Base-by-base conservation (phyloP, 2,888 invertebrate species). In the Lacanobia oleracea region DNA sequence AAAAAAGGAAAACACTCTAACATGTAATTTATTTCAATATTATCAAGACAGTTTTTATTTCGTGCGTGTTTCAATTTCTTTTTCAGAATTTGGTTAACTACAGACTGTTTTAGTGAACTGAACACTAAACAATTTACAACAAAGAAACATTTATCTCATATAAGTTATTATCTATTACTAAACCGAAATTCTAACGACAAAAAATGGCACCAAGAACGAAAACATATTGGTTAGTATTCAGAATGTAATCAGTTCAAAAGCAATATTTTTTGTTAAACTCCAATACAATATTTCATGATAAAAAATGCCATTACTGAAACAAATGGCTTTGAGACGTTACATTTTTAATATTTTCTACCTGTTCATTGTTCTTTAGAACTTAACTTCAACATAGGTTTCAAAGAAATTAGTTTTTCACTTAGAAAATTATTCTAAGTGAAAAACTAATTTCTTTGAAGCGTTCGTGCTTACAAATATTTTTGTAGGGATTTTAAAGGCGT, bases 251-350 rank as follows among this genome's bases (percentile, higher is more conserved):
- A 61, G 40, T 50, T 61, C 45, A 63, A 65, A 75, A 71, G 57
- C 67, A 65, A 74, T 75, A 71, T 67, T 77, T 85, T 75, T 81
- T 72, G 61, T 73, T 68, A 33, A 62, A 60, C 60, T 73, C 67
- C 68, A 67, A 68, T 81, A 64, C 61, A 72, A 59, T 45, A 50
- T 65, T 65, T 70, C 56, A 45, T 53, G 67, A 74, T 64, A 12
- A 48, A 76, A 60, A 67, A 54, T 65, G 27, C 23, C 61, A 63
- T 77, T 76, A 68, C 56, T 59, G 51, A 68, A 75, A 66, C n/a
- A 66, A 77, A 77, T 59, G 40, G 43, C 54, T 67, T 50, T 53
- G 50, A 67, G 56, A 53, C 14, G 23, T 78, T 43, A 77, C 21
- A 67, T 72, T 77, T 72, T 63, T 45, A 59, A 78, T 78, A 63